These are phyloP conservation scores for Drosophila rellima DNA, from an alignment of 2,888 invertebrate species.

Conservation along the genomic window DNA sequence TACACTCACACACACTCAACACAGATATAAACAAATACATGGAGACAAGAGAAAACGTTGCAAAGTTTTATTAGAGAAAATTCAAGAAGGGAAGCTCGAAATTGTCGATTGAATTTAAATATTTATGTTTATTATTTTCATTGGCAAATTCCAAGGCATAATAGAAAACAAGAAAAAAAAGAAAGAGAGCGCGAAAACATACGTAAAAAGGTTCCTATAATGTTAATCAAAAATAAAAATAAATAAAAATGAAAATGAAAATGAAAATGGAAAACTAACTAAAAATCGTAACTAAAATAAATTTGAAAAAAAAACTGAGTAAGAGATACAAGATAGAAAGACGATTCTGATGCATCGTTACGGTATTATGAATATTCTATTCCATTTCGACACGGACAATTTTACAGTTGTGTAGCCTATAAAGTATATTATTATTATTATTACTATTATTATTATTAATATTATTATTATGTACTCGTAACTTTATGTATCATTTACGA, in stretches of 20 bases:
- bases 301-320: constrained; percentile 25
- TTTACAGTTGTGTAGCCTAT: constrained; percentile 73
- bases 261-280: constrained; percentile 18
- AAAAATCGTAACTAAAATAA: constrained; percentile 40
- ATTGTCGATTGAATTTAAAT: constrained; percentile 41
- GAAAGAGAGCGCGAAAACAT: constrained; percentile 62
- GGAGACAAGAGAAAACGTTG: constrained; percentile 38
- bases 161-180: constrained; percentile 5
- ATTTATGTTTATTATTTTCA: constrained; percentile 11
- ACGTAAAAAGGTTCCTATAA: constrained; percentile 86
- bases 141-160: constrained; percentile 18
- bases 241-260: constrained; percentile 29
- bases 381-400: constrained; percentile 72
- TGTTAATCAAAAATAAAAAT: constrained; percentile 80
- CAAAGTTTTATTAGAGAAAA: constrained; percentile 54
- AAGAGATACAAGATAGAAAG: constrained; percentile 27
- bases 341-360: constrained; percentile 33
- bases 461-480: constrained; percentile 37
- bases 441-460: constrained; percentile 16
- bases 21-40: constrained; percentile 11
- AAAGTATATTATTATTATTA: constrained; percentile 34
- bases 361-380: constrained; percentile 39
- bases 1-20: constrained; percentile 29
- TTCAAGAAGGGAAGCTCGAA: constrained; percentile 46
- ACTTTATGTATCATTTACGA: constrained; percentile 49